These are phyloP conservation scores for Muntiacus reevesi DNA, from an alignment of 2,113 vertebrate genomes.

Conservation along the genomic window DNA sequence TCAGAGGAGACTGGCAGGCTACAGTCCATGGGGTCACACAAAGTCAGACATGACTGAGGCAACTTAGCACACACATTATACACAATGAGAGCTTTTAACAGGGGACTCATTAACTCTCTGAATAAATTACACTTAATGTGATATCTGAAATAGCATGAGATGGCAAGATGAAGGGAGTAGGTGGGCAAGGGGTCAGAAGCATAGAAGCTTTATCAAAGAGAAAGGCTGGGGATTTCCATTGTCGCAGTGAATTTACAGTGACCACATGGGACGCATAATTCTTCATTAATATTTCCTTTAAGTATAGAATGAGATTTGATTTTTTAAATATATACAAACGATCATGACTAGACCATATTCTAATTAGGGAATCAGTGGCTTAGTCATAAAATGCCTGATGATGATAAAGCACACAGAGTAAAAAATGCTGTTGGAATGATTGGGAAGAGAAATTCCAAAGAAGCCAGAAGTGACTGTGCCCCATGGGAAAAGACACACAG, in stretches of 20 bases:
- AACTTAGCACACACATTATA: neutral
- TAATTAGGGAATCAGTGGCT: neutral
- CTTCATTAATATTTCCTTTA: neutral
- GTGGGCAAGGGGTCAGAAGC: neutral
- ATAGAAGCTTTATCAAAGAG: neutral
- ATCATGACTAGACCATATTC: neutral
- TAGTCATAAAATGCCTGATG: neutral
- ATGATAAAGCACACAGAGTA: neutral
- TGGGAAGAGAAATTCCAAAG: neutral
- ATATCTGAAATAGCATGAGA: neutral
- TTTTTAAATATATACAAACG: neutral
- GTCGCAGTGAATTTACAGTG: neutral
- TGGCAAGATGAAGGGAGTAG: neutral
- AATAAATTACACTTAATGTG: neutral
- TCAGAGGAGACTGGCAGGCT: neutral
- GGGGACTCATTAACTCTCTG: neutral
- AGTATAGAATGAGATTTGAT: neutral
- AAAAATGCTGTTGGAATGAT: neutral
- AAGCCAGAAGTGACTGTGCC: neutral
- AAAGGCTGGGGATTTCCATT: neutral
- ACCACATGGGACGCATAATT: neutral
- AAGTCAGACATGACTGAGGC: neutral
- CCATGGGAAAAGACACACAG: neutral
- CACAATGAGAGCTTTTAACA: neutral
- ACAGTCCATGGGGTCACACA: neutral